phyloP scores from a whole-genome alignment of 2,888 invertebrate genomes.

The Epirrhoe tristata region DNA sequence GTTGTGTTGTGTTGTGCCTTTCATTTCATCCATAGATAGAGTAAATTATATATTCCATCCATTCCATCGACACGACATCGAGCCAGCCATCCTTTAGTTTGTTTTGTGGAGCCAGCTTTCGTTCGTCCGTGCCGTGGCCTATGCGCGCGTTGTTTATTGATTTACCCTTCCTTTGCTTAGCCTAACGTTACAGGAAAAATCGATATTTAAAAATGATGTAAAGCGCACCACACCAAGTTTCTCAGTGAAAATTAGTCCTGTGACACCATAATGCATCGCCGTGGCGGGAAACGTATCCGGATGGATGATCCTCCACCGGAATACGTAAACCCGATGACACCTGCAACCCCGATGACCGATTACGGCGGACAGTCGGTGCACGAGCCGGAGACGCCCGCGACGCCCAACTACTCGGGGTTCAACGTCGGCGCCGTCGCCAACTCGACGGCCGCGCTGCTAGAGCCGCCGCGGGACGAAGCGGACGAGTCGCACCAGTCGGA shows the following conservation, averaged over 20 bases:
- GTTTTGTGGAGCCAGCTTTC: no score
- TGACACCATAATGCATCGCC: conserved; percentile 88
- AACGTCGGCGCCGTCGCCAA: conserved; percentile 67
- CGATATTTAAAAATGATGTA: neutral
- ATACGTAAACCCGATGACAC: conserved; percentile 89
- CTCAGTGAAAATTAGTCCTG: neutral
- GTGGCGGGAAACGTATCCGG: conserved; percentile 95
- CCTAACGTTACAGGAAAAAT: neutral
- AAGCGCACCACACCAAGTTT: neutral
- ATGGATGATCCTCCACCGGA: conserved; percentile 97
- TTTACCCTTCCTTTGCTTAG: neutral
- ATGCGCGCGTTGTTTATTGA: conserved; percentile 30
- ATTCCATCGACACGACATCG: no score
- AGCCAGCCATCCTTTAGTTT: no score
- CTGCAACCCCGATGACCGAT: conserved; percentile 83
- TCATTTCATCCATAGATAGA: no score
- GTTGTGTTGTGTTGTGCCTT: no score
- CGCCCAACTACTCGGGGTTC: conserved; percentile 76
- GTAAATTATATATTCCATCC: no score
- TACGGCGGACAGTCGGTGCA: conserved; percentile 81
- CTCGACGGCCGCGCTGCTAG: conserved; percentile 63
- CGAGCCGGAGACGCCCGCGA: conserved; percentile 81
- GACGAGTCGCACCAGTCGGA: conserved; percentile 62
- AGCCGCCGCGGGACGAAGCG: conserved; percentile 67
- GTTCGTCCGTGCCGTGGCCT: neutral